These are phyloP conservation scores for Corella eumyota DNA, from an alignment of 23 tunicate species.

Conservation along the genomic window DNA sequence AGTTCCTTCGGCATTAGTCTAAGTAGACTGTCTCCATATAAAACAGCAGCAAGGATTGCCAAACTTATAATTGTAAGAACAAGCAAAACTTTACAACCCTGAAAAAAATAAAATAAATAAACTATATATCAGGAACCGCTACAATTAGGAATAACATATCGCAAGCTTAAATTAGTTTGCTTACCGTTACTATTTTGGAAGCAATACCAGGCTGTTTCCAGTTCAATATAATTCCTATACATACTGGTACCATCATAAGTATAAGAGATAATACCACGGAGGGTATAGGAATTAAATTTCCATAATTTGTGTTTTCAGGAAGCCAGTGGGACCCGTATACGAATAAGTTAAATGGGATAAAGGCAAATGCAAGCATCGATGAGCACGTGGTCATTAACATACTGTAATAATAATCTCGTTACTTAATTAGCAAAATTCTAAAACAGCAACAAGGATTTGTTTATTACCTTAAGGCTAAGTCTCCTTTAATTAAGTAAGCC, in stretches of 20 bases:
- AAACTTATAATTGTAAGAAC: conserved; percentile 8
- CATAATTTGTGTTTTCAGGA: conserved; percentile 22
- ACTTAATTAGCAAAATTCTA: not conserved
- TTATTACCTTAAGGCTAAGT: conserved; percentile 46
- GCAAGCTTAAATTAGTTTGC: too few species aligned
- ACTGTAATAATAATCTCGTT: not conserved
- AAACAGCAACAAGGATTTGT: not conserved
- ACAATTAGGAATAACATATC: too few species aligned
- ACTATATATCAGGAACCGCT: too few species aligned
- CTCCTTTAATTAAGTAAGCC: conserved; percentile 53
- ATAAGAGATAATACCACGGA: conserved; percentile 18
- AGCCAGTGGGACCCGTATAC: conserved; percentile 50
- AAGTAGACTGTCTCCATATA: conserved; percentile 15
- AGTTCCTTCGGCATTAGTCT: conserved; percentile 16
- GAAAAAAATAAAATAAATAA: not conserved
- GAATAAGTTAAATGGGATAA: conserved; percentile 30
- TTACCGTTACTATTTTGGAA: conserved; percentile 2
- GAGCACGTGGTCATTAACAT: conserved; percentile 30
- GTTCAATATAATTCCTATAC: conserved; percentile 13
- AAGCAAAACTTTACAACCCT: conserved; percentile 17
- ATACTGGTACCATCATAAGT: conserved; percentile 24
- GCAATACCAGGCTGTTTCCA: conserved; percentile 14
- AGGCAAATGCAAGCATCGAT: conserved; percentile 29
- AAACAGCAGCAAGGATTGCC: conserved; percentile 12
- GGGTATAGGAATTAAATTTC: conserved; percentile 21